These are phyloP conservation scores for Heliopora coerulea DNA, from an alignment of 92 coral and sea anemone genomes.

Conservation along the genomic window DNA sequence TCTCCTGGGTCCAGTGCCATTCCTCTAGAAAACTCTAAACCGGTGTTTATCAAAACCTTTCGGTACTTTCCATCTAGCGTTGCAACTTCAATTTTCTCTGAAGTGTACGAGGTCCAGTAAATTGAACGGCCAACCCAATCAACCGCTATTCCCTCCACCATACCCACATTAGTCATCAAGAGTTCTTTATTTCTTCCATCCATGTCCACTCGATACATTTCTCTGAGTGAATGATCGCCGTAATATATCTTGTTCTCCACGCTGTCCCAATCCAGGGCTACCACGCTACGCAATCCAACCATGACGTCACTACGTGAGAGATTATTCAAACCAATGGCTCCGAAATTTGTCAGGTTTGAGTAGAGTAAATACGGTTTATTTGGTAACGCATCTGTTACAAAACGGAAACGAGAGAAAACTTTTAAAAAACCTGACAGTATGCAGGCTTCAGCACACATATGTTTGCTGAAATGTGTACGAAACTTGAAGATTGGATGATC, in stretches of 20 bases:
- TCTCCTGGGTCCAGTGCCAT: slow-evolving; percentile 62
- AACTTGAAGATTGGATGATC: too few species aligned
- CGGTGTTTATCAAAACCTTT: slow-evolving; percentile 31
- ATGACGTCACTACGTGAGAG: slow-evolving; percentile 16
- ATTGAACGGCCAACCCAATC: slow-evolving; percentile 60
- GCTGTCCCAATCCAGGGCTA: slow-evolving; percentile 51
- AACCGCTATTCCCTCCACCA: slow-evolving; percentile 56
- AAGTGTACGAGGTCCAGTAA: slow-evolving; percentile 52
- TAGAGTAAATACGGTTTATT: slow-evolving; percentile 19
- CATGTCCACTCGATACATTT: slow-evolving; percentile 6
- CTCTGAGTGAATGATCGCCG: slow-evolving; percentile 30
- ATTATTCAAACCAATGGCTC: neutral
- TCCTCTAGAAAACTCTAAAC: slow-evolving; percentile 47
- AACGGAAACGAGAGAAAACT: neutral
- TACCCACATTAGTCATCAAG: slow-evolving; percentile 14
- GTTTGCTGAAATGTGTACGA: too few species aligned
- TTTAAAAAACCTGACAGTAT: too few species aligned
- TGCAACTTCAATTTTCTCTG: slow-evolving; percentile 52
- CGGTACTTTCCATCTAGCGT: slow-evolving; percentile 47
- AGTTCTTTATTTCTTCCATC: slow-evolving; percentile 16
- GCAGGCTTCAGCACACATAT: too few species aligned
- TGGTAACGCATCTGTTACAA: slow-evolving; percentile 3
- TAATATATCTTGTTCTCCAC: slow-evolving; percentile 42
- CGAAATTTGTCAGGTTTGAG: slow-evolving; percentile 16
- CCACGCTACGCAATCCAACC: slow-evolving; percentile 17